Evolutionary conservation across 2,888 invertebrate genomes (phyloP).

Genomic region (Emmelina monodactyla): DNA sequence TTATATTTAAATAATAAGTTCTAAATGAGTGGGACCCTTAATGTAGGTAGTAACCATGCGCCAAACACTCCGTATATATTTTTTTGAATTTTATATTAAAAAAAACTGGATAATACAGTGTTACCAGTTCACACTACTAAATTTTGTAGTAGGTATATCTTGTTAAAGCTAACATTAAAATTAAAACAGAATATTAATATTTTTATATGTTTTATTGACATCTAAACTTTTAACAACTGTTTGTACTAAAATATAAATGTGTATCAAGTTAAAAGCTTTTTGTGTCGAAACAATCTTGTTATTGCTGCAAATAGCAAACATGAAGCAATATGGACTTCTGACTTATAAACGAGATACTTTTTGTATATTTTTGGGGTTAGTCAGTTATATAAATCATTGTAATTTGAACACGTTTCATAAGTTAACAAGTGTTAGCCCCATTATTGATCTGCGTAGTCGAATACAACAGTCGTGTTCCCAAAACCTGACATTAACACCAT

Average conservation of each 20-base stretch:
- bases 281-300: slow-evolving; percentile 40
- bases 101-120: too few species aligned
- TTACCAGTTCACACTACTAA: too few species aligned
- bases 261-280: slow-evolving; percentile 54
- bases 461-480: slow-evolving; percentile 3
- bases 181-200: slow-evolving; percentile 20
- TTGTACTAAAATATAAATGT: slow-evolving; percentile 65
- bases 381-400: slow-evolving; percentile 15
- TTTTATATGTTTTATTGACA: slow-evolving; percentile 57
- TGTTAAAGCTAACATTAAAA: slow-evolving; percentile 15
- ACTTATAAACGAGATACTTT: slow-evolving; percentile 8
- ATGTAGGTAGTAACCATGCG: too few species aligned
- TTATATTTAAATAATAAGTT: too few species aligned
- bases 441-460: not conserved
- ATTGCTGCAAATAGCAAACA: slow-evolving; percentile 37
- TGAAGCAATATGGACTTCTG: slow-evolving; percentile 44
- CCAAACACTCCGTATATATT: too few species aligned
- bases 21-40: too few species aligned
- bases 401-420: slow-evolving; percentile 35
- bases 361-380: slow-evolving; percentile 16
- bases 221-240: slow-evolving; percentile 63
- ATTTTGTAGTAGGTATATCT: too few species aligned
- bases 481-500: not conserved
- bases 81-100: too few species aligned
- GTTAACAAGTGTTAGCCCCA: slow-evolving; percentile 17